Evolutionary conservation across 2,113 vertebrate species (phyloP).

Genomic region (Haliaeetus leucogaster): DNA sequence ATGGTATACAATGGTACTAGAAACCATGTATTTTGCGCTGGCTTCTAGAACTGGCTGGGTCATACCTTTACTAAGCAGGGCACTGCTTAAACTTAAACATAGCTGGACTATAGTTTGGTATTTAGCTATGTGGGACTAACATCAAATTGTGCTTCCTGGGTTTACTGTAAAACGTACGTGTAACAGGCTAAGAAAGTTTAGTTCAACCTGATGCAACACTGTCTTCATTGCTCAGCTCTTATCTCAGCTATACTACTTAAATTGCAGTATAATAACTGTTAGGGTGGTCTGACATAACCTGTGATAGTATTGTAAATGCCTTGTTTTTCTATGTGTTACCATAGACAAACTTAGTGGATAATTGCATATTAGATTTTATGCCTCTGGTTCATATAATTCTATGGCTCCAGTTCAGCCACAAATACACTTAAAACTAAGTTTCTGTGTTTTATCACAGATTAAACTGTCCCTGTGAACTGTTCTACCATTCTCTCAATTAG

Average conservation of each 20-base stretch:
- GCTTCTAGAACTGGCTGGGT: neutral
- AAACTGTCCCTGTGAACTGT: neutral
- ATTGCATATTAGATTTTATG: neutral
- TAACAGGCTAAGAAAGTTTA: neutral
- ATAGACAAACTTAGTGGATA: neutral
- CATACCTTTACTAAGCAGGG: neutral
- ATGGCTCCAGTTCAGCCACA: neutral
- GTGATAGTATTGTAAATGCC: neutral
- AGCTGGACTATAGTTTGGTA: neutral
- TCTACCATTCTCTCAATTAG: neutral
- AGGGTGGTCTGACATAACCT: neutral
- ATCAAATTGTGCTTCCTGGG: neutral
- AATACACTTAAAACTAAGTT: neutral
- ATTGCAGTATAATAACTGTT: neutral
- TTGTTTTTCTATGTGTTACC: neutral
- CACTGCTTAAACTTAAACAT: neutral
- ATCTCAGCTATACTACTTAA: neutral
- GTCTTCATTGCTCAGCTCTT: neutral
- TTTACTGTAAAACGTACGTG: neutral
- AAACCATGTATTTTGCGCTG: neutral
- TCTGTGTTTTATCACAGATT: neutral
- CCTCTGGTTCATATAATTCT: neutral
- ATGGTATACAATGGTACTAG: neutral
- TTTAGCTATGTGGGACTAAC: neutral
- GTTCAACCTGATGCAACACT: neutral